Evolutionary conservation across 2,113 vertebrate species (phyloP).

Genomic region (Raja brachyura): DNA sequence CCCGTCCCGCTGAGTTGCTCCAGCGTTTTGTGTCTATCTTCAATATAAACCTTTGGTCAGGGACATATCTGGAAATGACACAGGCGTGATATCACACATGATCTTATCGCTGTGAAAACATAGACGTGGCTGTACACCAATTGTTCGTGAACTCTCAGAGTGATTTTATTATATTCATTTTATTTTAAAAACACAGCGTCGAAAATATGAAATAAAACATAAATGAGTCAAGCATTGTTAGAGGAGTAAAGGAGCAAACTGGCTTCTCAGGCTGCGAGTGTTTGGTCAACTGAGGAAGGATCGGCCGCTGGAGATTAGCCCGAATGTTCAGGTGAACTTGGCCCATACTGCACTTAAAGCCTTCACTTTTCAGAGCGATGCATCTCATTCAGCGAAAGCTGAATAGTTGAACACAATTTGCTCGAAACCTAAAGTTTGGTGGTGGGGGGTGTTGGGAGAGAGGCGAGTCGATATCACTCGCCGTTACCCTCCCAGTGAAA

Average conservation of each 20-base stretch:
- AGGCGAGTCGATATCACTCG: background rate
- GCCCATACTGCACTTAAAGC: background rate
- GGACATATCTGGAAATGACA: too few species aligned
- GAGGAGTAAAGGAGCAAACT: background rate
- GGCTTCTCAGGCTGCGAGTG: background rate
- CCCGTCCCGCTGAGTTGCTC: too few species aligned
- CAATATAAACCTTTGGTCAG: too few species aligned
- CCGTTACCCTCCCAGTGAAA: background rate
- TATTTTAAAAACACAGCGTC: background rate
- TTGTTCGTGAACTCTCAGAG: background rate
- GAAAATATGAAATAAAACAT: background rate
- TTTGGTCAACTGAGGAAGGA: background rate
- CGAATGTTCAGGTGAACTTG: background rate
- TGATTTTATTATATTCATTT: background rate
- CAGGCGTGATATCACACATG: background rate
- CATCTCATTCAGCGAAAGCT: background rate
- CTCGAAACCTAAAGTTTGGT: too few species aligned
- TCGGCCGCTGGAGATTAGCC: background rate
- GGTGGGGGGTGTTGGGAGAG: background rate
- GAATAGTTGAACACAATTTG: background rate
- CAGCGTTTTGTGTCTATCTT: too few species aligned
- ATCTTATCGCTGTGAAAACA: background rate
- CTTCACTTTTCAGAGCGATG: background rate
- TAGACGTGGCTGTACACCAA: too few species aligned
- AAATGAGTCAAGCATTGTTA: background rate